Conservation (phyloP, 2,888 invertebrate genomes). For the Orchestes rusci region DNA sequence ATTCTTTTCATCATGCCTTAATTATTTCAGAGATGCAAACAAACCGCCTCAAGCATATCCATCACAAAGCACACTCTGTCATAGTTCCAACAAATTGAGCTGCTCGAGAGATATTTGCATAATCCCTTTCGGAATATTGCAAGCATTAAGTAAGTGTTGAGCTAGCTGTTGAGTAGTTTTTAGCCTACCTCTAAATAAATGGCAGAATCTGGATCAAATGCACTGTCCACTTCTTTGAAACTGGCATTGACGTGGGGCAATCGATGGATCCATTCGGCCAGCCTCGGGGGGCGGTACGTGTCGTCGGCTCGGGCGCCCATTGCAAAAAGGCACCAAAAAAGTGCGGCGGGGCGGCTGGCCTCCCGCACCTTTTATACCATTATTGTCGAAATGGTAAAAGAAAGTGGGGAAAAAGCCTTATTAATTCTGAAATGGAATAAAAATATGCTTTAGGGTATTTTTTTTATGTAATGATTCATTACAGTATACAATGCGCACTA, state of each 20-base stretch:
- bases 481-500: too few relatives aligned
- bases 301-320: conserved; percentile 52
- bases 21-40: too few relatives aligned
- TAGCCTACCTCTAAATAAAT: conserved; percentile 79
- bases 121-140: not conserved
- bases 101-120: not conserved
- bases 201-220: conserved; percentile 83
- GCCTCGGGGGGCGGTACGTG: conserved; percentile 74
- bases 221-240: conserved; percentile 82
- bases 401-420: not conserved
- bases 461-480: too few relatives aligned
- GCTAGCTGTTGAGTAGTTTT: too few relatives aligned
- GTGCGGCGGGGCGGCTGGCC: conserved; percentile 20
- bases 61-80: too few relatives aligned
- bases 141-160: too few relatives aligned
- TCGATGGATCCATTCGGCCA: conserved; percentile 80
- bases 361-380: conserved; percentile 24
- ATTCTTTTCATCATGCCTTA: too few relatives aligned
- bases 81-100: too few relatives aligned
- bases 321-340: conserved; percentile 25
- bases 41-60: too few relatives aligned
- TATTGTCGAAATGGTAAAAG: conserved; percentile 2
- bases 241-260: conserved; percentile 90
- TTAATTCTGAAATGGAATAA: too few relatives aligned
- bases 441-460: too few relatives aligned